These are phyloP conservation scores for Bembecia ichneumoniformis DNA, from an alignment of 2,888 invertebrate genomes.

Conservation along the genomic window DNA sequence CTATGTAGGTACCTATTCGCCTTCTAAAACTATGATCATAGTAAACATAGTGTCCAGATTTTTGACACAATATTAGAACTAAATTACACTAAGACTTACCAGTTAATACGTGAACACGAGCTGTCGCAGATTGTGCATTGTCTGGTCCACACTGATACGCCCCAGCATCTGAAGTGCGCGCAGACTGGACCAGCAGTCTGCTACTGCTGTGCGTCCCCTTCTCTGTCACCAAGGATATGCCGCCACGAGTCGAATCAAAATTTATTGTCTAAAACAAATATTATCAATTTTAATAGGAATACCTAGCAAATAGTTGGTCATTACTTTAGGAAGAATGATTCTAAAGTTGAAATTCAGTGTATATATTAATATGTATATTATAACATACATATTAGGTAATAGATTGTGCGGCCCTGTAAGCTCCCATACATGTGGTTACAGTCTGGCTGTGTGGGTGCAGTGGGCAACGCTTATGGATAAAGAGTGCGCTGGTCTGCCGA, in stretches of 20 bases:
- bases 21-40: too few relatives aligned
- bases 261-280: constrained; percentile 78
- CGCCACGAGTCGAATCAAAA: constrained; percentile 91
- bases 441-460: too few relatives aligned
- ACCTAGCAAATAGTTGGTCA: neutral
- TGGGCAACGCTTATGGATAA: too few relatives aligned
- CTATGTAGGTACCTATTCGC: too few relatives aligned
- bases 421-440: too few relatives aligned
- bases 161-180: constrained; percentile 84
- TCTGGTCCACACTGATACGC: constrained; percentile 88
- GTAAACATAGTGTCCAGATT: too few relatives aligned
- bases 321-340: constrained; percentile 3
- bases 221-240: constrained; percentile 89
- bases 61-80: too few relatives aligned
- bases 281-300: neutral
- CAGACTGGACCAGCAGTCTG: constrained; percentile 85
- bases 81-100: constrained; percentile 70
- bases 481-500: too few relatives aligned
- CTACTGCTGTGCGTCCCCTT: constrained; percentile 88
- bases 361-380: too few relatives aligned
- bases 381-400: too few relatives aligned
- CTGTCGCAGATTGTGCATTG: constrained; percentile 84
- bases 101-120: constrained; percentile 88
- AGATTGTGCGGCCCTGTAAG: too few relatives aligned
- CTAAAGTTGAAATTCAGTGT: neutral